Evolutionary conservation across 2,113 vertebrate genomes (phyloP).

Genomic region (Melierax canorus): DNA sequence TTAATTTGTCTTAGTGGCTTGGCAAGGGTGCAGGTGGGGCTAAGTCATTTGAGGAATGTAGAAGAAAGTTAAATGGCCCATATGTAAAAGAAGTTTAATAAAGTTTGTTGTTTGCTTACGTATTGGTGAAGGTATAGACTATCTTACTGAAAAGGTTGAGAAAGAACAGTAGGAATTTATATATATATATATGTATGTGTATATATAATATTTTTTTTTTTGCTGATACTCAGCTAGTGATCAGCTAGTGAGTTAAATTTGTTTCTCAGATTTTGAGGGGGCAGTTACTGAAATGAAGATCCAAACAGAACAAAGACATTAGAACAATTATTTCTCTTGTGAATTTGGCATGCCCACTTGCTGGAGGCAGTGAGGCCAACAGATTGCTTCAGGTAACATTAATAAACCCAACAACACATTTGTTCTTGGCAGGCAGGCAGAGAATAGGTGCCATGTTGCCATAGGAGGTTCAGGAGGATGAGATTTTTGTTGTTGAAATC

Average conservation of each 20-base stretch:
- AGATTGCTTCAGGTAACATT: slow-evolving; percentile 29
- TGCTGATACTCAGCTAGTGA: neutral
- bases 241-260: neutral
- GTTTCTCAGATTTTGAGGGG: neutral
- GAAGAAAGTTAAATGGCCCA: neutral
- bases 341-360: neutral
- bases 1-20: neutral
- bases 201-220: neutral
- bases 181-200: too few species aligned
- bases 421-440: slow-evolving; percentile 14
- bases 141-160: neutral
- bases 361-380: neutral
- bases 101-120: neutral
- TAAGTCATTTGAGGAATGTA: neutral
- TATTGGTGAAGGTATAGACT: neutral
- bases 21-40: neutral
- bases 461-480: neutral
- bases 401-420: slow-evolving; percentile 5
- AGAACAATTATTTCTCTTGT: neutral
- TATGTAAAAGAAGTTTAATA: neutral
- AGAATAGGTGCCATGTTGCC: neutral
- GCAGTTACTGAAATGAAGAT: neutral
- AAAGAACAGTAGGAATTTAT: neutral
- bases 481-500: neutral
- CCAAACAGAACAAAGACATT: neutral